phyloP scores from a whole-genome alignment of 2,888 invertebrate genomes.

The Poecilus cupreus region DNA sequence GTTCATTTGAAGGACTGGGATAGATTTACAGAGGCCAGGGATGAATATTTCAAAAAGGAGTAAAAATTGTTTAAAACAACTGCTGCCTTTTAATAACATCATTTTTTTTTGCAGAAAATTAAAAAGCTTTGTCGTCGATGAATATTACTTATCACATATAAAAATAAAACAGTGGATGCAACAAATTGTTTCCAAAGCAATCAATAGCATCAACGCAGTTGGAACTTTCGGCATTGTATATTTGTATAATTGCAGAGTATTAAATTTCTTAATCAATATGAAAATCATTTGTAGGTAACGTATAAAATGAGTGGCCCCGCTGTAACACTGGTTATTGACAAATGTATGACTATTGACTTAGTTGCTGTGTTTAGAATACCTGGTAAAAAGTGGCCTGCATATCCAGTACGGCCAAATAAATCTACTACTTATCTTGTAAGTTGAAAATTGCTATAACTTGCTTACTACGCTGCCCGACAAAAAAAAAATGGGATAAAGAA shows the following conservation, averaged over 20 bases:
- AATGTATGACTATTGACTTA: conserved; percentile 73
- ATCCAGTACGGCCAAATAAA: conserved; percentile 65
- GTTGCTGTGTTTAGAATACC: conserved; percentile 74
- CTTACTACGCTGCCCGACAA: no score
- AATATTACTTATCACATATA: conserved; percentile 73
- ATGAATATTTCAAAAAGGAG: conserved; percentile 47
- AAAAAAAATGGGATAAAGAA: no score
- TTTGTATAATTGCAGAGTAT: conserved; percentile 6
- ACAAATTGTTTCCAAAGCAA: conserved; percentile 72
- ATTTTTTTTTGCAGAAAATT: conserved; percentile 60
- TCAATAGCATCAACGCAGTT: conserved; percentile 69
- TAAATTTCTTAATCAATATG: neutral
- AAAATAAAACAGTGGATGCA: conserved; percentile 77
- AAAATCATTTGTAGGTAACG: neutral
- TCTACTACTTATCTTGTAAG: no score
- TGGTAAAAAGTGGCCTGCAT: conserved; percentile 69
- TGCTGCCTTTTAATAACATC: neutral
- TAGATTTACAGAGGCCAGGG: conserved; percentile 4
- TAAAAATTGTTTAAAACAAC: conserved; percentile 37
- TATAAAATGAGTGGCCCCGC: conserved; percentile 75
- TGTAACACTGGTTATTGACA: conserved; percentile 73
- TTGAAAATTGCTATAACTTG: no score
- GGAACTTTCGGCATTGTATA: conserved; percentile 17
- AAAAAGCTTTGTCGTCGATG: conserved; percentile 67
- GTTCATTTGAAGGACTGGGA: conserved; percentile 68